phyloP scores from a whole-genome alignment of 2,113 vertebrate species.

The Phalacrocorax brasilianus region DNA sequence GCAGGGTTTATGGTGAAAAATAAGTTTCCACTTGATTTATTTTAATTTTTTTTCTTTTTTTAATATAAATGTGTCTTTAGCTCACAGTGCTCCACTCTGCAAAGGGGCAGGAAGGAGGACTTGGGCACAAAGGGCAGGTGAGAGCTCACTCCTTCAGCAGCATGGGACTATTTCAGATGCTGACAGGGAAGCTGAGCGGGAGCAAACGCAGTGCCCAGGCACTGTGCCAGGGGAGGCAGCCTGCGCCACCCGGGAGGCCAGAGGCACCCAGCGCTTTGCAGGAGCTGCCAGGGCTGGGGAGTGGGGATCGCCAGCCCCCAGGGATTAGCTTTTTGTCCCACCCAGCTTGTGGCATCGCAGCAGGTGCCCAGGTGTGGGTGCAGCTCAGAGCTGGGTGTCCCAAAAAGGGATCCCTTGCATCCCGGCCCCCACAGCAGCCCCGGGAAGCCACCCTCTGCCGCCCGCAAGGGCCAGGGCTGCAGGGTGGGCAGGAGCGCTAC shows the following conservation, averaged over 20 bases:
- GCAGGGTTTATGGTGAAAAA: not conserved
- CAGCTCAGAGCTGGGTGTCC: not conserved
- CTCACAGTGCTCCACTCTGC: not conserved
- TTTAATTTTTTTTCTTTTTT: not conserved
- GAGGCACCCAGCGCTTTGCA: not conserved
- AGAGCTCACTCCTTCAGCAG: not conserved
- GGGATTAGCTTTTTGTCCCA: not conserved
- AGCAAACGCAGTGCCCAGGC: not conserved
- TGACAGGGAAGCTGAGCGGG: not conserved
- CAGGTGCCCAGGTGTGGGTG: not conserved
- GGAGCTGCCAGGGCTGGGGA: not conserved
- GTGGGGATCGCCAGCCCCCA: not conserved
- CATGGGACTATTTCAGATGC: not conserved
- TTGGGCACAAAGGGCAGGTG: not conserved
- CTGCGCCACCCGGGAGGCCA: accelerated
- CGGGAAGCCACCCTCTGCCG: accelerated
- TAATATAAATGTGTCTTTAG: not conserved
- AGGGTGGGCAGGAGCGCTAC: not conserved
- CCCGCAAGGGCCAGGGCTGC: accelerated
- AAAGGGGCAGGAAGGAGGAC: not conserved
- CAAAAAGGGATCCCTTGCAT: not conserved
- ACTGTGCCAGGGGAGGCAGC: not conserved
- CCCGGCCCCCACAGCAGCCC: not conserved
- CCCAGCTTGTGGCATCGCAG: not conserved
- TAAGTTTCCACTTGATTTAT: not conserved